phyloP scores from a whole-genome alignment of 2,113 vertebrate species.

The Channa argus region DNA sequence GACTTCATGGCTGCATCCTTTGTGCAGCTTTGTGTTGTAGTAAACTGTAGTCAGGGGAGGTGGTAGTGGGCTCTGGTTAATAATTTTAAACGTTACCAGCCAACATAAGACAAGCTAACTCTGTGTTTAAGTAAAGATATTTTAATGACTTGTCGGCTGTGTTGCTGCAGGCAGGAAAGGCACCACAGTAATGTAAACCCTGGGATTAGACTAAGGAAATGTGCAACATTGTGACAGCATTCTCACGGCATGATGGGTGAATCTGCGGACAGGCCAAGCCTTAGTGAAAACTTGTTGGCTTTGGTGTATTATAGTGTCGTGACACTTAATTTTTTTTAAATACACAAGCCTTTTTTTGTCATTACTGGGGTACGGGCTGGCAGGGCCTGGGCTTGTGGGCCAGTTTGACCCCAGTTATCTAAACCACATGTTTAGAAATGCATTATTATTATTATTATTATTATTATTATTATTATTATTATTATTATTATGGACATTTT shows the following conservation, averaged over 20 bases:
- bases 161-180: constrained; percentile 14
- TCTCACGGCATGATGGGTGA: not conserved
- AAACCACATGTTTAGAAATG: not conserved
- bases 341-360: too few relatives aligned
- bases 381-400: not conserved
- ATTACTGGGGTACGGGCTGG: not conserved
- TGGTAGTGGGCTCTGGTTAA: constrained; percentile 8
- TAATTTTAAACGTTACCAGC: constrained; percentile 3
- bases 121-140: constrained; percentile 26
- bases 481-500: not conserved
- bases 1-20: constrained; percentile 22
- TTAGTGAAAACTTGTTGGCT: not conserved
- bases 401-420: not conserved
- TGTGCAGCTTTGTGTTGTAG: constrained; percentile 21
- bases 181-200: constrained; percentile 29
- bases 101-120: constrained; percentile 20
- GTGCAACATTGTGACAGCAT: constrained; percentile 11
- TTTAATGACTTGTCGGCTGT: constrained; percentile 33
- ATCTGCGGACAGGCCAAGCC: not conserved
- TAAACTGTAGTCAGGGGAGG: not conserved
- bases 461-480: not conserved
- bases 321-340: too few relatives aligned
- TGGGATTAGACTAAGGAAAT: constrained; percentile 40
- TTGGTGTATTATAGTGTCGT: too few relatives aligned
- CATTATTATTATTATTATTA: not conserved